Evolutionary conservation across 2,888 invertebrate genomes (phyloP).

Genomic region (Antheraea yamamai): DNA sequence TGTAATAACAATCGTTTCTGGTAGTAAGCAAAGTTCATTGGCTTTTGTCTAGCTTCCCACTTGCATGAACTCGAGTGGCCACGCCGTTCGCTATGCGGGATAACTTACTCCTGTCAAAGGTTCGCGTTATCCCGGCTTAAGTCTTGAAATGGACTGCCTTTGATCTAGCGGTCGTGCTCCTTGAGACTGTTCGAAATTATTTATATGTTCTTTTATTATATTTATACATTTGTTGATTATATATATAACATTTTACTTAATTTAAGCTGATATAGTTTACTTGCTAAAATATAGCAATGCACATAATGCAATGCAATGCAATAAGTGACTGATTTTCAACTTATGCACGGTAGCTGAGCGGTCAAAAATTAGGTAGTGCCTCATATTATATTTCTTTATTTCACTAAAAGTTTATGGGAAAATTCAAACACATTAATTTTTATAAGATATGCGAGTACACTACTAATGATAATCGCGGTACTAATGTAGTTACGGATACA

Average conservation of each 20-base stretch:
- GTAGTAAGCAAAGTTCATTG: slow-evolving; percentile 6
- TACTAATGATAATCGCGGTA: no score
- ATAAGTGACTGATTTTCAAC: background rate
- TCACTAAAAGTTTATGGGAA: no score
- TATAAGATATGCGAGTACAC: no score
- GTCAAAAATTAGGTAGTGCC: no score
- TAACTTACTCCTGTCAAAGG: background rate
- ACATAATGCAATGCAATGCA: background rate
- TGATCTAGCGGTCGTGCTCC: background rate
- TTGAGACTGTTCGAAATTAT: background rate
- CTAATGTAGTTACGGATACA: no score
- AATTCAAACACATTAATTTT: no score
- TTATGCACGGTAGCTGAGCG: background rate
- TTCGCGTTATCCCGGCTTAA: slow-evolving; percentile 3
- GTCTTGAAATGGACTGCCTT: background rate
- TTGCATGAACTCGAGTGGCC: background rate
- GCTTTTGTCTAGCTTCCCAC: background rate
- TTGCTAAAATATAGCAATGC: background rate
- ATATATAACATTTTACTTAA: background rate
- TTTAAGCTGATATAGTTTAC: background rate
- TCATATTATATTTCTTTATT: no score
- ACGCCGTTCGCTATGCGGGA: background rate
- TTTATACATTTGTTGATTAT: background rate
- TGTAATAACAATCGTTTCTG: background rate
- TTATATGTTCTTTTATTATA: background rate